phyloP scores from a whole-genome alignment of 2,113 vertebrate genomes.

The Sus scrofa region DNA sequence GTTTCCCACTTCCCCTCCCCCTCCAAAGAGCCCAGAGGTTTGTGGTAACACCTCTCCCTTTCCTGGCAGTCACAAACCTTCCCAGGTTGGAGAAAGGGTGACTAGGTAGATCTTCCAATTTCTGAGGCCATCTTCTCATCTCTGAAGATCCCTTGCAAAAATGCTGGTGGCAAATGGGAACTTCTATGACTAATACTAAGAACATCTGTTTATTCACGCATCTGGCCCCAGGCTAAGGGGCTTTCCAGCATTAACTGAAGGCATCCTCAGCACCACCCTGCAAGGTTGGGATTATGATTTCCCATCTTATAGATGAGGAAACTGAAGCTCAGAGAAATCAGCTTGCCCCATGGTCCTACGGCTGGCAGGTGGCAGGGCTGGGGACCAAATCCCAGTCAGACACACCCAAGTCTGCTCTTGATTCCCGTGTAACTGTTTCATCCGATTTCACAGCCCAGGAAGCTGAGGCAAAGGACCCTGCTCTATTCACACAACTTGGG shows the following conservation, averaged over 20 bases:
- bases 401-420: too few relatives aligned
- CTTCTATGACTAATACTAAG: rapidly evolving
- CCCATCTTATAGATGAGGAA: background rate
- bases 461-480: background rate
- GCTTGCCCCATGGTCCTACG: background rate
- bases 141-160: background rate
- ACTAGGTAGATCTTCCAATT: background rate
- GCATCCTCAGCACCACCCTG: background rate
- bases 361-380: background rate
- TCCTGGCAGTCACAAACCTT: background rate
- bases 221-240: background rate
- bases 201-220: background rate
- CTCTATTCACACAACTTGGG: background rate
- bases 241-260: background rate
- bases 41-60: background rate
- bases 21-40: background rate
- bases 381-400: background rate
- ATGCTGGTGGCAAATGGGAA: background rate
- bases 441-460: background rate
- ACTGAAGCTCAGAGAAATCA: background rate
- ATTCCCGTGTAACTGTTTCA: background rate
- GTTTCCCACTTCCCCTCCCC: background rate
- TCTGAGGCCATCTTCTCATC: background rate
- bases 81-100: background rate
- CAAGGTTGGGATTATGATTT: background rate